Base-by-base conservation (phyloP, 2,888 invertebrate species). In the Drosophila formosana region DNA sequence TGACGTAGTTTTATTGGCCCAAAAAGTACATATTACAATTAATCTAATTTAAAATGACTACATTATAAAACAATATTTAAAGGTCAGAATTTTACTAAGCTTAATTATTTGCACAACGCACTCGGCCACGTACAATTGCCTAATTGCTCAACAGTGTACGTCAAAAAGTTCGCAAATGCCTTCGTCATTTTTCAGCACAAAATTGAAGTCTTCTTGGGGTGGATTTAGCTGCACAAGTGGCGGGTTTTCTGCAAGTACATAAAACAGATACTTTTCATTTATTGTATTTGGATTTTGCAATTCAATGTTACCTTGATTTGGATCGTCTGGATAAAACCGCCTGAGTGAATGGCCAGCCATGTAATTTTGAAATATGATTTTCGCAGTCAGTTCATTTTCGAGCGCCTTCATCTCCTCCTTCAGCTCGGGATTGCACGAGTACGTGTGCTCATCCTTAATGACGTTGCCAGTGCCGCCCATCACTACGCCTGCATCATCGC, bases 101-200 rank as follows among this genome's bases (percentile, higher is more conserved):
- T 84, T 80, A 86, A 84, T 83, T 87, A 87, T 87, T 88, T 87
- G 88, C 86, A 87, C 86, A 88, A 88, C 71, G 81, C 85, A 86
- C 73, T 75, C 86, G 88, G 85, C 86, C 88, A 76, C 69, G 67
- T 78, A 71, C 68, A 75, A 43, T 49, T n/a, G 41, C 58, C 7
- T 56, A 58, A 37, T n/a, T 58, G 52, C 56, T 49, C 32, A 43
- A 52, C 90, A 89, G 49, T 90, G 85, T 78, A 92, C 89, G 71
- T 92, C 92, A 74, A 91, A 92, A 39, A 92, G 83, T 66, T 92
- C 92, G 74, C 92, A 92, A 63, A 92, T 82, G 34, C 92, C 92
- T 72, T 92, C 92, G 67, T 91, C 85, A 51, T 76, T 82, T 65
- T 82, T 84, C 50, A 92, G 71, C n/a, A 83, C 89, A 66, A 90